A percentile compares a stretch with the other conserved stretches of the same genome.
Conservation (phyloP, 2,888 invertebrate species). For the Emmelina monodactyla region DNA sequence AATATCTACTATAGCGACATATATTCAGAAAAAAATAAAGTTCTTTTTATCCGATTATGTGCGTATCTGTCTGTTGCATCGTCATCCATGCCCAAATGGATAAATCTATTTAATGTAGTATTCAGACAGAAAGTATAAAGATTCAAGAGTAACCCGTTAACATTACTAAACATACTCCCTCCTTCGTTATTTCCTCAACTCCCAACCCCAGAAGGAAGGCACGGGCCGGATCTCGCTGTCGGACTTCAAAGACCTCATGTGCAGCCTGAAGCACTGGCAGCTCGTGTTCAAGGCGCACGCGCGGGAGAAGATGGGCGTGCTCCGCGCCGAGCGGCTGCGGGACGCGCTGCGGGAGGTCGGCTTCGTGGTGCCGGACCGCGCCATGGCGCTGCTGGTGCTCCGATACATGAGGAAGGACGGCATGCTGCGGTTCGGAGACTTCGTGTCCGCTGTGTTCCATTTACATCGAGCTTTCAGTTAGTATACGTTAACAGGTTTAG, state of each 20-base stretch:
- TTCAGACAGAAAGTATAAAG: no score
- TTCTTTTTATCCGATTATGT: no score
- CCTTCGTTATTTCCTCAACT: constrained; percentile 23
- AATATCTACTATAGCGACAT: no score
- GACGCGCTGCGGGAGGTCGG: constrained; percentile 89
- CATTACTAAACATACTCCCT: no score
- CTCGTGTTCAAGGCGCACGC: constrained; percentile 88
- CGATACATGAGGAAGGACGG: constrained; percentile 94
- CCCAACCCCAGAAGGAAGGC: constrained; percentile 76
- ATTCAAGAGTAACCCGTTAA: no score
- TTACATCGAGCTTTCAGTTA: constrained; percentile 89
- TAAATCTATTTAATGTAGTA: no score
- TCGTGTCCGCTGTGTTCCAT: constrained; percentile 88
- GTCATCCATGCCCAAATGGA: no score
- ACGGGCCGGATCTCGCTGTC: constrained; percentile 82
- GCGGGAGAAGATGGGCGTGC: constrained; percentile 88
- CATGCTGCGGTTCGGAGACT: constrained; percentile 89
- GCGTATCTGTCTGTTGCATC: no score
- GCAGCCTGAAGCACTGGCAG: constrained; percentile 91
- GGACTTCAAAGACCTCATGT: constrained; percentile 92
- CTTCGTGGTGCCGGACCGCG: constrained; percentile 85
- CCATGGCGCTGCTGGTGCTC: constrained; percentile 81
- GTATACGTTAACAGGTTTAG: no score
- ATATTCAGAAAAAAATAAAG: no score
- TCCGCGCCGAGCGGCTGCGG: constrained; percentile 83